Conservation (phyloP, 2,797 vertebrate genomes). For the Aeoliscus strigatus region DNA sequence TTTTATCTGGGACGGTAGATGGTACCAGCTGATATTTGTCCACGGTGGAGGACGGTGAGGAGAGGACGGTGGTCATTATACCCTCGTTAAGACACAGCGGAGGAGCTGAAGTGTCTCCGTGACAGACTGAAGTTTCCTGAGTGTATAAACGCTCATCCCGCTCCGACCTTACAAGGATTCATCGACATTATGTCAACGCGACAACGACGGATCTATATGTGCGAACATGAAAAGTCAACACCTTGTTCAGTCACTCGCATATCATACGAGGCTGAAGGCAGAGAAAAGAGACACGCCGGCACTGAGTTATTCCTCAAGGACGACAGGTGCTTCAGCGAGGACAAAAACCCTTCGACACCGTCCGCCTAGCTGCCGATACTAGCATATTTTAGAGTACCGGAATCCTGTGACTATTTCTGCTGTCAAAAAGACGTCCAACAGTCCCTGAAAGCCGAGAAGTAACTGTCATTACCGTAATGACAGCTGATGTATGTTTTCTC, state of each 20-base stretch:
- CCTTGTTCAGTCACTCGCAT: constrained; percentile 27
- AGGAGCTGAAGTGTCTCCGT: constrained; percentile 16
- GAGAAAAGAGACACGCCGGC: constrained; percentile 6
- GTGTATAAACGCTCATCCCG: constrained; percentile 30
- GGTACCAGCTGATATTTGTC: too few relatives aligned
- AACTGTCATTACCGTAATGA: too few relatives aligned
- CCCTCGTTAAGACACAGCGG: constrained; percentile 4
- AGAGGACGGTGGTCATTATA: too few relatives aligned
- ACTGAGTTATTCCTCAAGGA: constrained; percentile 3
- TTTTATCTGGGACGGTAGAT: too few relatives aligned
- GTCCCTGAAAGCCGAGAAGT: too few relatives aligned
- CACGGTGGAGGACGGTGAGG: too few relatives aligned
- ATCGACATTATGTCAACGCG: constrained; percentile 49
- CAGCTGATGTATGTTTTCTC: too few relatives aligned
- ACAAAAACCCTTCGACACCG: too few relatives aligned
- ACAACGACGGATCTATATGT: constrained; percentile 39
- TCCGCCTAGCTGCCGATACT: too few relatives aligned
- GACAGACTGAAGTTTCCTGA: constrained; percentile 12
- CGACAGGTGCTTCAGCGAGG: not conserved
- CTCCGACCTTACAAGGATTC: constrained; percentile 44
- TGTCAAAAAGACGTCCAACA: too few relatives aligned
- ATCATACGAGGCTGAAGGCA: constrained; percentile 25
- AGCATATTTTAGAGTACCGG: too few relatives aligned
- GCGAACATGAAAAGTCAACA: constrained; percentile 56
- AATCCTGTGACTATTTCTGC: too few relatives aligned